phyloP scores from a whole-genome alignment of 2,797 vertebrate species.

The Galaxias olidus region DNA sequence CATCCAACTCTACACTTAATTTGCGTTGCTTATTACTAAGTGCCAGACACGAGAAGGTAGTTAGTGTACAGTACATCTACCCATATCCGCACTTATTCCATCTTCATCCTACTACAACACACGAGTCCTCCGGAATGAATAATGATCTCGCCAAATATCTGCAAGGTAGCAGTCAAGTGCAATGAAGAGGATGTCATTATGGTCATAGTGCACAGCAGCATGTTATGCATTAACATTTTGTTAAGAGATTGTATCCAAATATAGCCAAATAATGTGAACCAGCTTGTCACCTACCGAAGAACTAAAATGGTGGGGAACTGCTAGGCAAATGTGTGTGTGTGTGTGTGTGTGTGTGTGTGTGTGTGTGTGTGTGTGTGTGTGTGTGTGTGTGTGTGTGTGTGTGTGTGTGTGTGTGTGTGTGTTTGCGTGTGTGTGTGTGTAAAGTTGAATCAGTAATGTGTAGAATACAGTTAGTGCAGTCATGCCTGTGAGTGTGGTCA shows the following conservation, averaged over 20 bases:
- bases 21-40: not conserved
- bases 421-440: not conserved
- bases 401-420: constrained; percentile 14
- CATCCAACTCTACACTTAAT: not conserved
- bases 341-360: constrained; percentile 19
- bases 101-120: not conserved
- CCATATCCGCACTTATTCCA: not conserved
- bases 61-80: not conserved
- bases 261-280: too few species aligned
- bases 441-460: too few species aligned
- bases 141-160: too few species aligned
- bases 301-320: too few species aligned
- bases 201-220: too few species aligned
- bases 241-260: too few species aligned
- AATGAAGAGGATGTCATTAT: too few species aligned
- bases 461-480: not conserved
- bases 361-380: constrained; percentile 9
- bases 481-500: not conserved
- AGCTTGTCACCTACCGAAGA: too few species aligned
- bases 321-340: not conserved
- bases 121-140: not conserved
- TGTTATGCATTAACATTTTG: too few species aligned
- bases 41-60: not conserved
- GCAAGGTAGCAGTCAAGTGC: too few species aligned
- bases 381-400: not conserved